A percentile compares a stretch with the other conserved stretches of the same genome.
Evolutionary conservation across 2,888 invertebrate species (phyloP).

Genomic region (Tinea semifulvella): DNA sequence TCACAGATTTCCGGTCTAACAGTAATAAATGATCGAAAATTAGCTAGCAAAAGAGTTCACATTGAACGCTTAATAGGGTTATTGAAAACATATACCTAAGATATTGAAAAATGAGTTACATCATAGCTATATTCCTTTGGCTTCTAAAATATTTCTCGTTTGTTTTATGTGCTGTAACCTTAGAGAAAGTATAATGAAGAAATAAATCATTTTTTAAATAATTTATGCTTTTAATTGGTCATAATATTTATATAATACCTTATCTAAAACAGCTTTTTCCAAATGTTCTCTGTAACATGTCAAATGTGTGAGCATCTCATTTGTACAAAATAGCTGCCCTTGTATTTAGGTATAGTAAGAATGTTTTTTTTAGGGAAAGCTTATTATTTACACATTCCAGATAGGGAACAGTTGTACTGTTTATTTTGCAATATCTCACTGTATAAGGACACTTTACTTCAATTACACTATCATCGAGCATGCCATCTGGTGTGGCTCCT

Average conservation of each 20-base stretch:
- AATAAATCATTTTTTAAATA: too few relatives aligned
- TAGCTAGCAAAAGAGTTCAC: too few relatives aligned
- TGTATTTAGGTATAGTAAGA: neutral
- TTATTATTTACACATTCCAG: neutral
- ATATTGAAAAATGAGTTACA: neutral
- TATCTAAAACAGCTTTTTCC: neutral
- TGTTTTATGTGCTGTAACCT: neutral
- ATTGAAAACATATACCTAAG: constrained; percentile 21
- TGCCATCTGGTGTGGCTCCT: neutral
- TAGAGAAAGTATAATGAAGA: neutral
- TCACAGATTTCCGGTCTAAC: too few relatives aligned
- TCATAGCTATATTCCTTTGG: too few relatives aligned
- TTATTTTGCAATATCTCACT: neutral
- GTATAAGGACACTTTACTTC: neutral
- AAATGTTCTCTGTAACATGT: neutral
- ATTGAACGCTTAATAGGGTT: constrained; percentile 3
- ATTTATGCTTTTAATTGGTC: neutral
- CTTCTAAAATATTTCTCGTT: neutral
- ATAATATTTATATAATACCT: neutral
- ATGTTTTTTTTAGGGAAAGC: neutral
- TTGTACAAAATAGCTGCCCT: neutral
- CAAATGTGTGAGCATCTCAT: neutral
- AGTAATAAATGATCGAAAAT: constrained; percentile 16
- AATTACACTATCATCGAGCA: neutral
- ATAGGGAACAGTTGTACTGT: neutral